A percentile compares a stretch with the other conserved stretches of the same genome.
Conservation (phyloP, 1,140 invertebrate species). For the Carcinoscorpius rotundicauda region DNA sequence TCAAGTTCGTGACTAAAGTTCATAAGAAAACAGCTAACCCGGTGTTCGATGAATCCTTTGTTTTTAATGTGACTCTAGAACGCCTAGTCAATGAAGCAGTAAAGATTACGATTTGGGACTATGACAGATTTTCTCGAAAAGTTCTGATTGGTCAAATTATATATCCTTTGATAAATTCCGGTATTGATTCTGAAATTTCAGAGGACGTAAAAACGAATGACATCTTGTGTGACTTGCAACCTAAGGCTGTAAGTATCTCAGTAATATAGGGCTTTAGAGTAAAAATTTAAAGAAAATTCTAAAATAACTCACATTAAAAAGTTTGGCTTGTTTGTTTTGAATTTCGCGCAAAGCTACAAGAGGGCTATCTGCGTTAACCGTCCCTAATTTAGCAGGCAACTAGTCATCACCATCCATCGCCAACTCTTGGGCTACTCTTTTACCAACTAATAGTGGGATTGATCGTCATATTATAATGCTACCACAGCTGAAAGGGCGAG, state of each 20-base stretch:
- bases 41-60: constrained; percentile 29
- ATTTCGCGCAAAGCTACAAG: too few species aligned
- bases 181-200: constrained; percentile 6
- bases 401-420: too few species aligned
- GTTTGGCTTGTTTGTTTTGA: too few species aligned
- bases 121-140: constrained; percentile 29
- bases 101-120: constrained; percentile 27
- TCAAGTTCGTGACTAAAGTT: constrained; percentile 22
- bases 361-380: too few species aligned
- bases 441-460: too few species aligned
- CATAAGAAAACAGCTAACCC: constrained; percentile 29
- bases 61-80: constrained; percentile 24
- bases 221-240: constrained; percentile 19
- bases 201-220: constrained; percentile 17
- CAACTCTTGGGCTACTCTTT: too few species aligned
- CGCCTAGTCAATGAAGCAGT: constrained; percentile 25
- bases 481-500: too few species aligned
- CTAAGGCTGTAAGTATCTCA: not conserved
- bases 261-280: too few species aligned
- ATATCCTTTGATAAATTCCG: constrained; percentile 21
- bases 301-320: too few species aligned
- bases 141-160: constrained; percentile 28
- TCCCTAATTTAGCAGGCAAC: too few species aligned
- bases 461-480: too few species aligned
- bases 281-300: too few species aligned